Percentiles rank a stretch among this genome's conserved stretches.
Evolutionary conservation across 2,888 invertebrate species (phyloP).

Genomic region (Mythimna ferrago): DNA sequence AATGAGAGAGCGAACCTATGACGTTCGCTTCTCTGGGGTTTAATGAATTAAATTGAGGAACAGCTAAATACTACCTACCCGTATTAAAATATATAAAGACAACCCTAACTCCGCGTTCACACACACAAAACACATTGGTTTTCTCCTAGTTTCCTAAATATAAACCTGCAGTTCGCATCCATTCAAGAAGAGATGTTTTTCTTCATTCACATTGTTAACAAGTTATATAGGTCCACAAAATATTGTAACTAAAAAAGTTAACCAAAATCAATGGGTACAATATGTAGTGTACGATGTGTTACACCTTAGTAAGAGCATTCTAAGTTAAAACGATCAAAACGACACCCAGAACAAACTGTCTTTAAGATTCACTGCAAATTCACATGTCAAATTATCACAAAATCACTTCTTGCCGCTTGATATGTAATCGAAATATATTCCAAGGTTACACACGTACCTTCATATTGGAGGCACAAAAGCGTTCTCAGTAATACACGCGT

Average conservation of each 20-base stretch:
- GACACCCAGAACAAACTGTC: neutral
- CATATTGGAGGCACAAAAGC: slow-evolving; percentile 80
- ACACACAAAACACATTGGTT: neutral
- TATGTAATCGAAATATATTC: slow-evolving; percentile 41
- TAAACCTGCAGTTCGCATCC: no score
- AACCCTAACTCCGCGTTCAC: neutral
- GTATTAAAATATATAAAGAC: neutral
- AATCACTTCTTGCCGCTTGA: slow-evolving; percentile 57
- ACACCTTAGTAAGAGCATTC: neutral
- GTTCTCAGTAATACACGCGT: slow-evolving; percentile 78
- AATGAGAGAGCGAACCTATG: no score
- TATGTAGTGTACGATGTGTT: neutral
- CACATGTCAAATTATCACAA: slow-evolving; percentile 46
- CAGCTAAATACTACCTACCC: no score
- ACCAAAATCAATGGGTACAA: neutral
- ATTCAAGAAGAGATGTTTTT: neutral
- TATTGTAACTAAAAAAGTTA: neutral
- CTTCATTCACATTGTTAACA: neutral
- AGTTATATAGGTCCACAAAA: neutral
- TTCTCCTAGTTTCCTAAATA: neutral
- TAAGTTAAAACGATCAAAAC: neutral
- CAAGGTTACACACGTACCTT: slow-evolving; percentile 79
- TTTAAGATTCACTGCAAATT: slow-evolving; percentile 19
- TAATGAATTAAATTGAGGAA: no score
- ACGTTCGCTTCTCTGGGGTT: no score